These are phyloP conservation scores for Formica aserva DNA, from an alignment of 2,888 invertebrate genomes.

Conservation along the genomic window DNA sequence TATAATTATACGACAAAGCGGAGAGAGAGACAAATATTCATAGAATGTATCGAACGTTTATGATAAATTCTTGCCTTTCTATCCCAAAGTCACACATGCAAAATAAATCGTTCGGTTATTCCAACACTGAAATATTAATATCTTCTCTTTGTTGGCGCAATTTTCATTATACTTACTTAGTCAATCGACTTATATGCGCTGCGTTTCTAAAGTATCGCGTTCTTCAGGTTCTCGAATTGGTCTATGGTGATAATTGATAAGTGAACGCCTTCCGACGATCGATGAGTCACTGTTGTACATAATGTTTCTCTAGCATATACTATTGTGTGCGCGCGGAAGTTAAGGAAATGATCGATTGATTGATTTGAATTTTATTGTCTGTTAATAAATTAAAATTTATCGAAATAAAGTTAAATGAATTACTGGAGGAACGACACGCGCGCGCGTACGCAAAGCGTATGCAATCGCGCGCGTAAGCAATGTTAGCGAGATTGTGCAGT, in stretches of 20 bases:
- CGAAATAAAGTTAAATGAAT: slow-evolving; percentile 33
- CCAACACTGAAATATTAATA: not conserved
- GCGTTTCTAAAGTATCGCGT: not conserved
- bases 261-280: slow-evolving; percentile 35
- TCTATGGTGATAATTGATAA: slow-evolving; percentile 29
- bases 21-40: not conserved
- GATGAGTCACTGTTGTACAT: slow-evolving; percentile 27
- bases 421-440: not conserved
- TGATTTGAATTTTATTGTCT: slow-evolving; percentile 35
- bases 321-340: not conserved
- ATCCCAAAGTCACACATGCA: not conserved
- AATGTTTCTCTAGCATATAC: slow-evolving; percentile 31
- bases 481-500: slow-evolving; percentile 23
- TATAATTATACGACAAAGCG: not conserved
- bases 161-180: not conserved
- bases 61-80: not conserved
- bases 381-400: slow-evolving; percentile 39
- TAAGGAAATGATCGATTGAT: slow-evolving; percentile 11
- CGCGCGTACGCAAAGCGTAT: slow-evolving; percentile 4
- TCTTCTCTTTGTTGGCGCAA: not conserved
- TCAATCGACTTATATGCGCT: not conserved
- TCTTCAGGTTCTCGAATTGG: slow-evolving; percentile 15
- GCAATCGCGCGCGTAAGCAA: not conserved
- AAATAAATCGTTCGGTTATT: not conserved
- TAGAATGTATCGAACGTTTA: not conserved